Conservation (phyloP, 1,140 invertebrate genomes). For the Chrysopa pallens region DNA sequence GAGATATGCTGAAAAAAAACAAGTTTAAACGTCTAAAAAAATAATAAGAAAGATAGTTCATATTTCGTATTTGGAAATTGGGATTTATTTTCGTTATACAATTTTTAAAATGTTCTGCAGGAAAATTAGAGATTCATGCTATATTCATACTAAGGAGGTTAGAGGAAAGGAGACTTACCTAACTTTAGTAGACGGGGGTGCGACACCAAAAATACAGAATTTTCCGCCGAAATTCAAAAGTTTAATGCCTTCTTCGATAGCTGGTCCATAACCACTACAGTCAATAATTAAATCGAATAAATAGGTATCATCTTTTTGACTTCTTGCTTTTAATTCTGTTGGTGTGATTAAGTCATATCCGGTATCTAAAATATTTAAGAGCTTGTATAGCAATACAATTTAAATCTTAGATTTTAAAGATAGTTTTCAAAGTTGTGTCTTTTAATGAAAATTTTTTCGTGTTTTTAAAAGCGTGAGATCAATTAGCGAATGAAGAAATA, state of each 20-base stretch:
- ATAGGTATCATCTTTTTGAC: constrained; percentile 8
- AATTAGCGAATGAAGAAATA: no score
- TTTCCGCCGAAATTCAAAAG: constrained; percentile 28
- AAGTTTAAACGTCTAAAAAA: neutral
- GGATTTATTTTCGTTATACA: no score
- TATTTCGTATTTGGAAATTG: no score
- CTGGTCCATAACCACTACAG: constrained; percentile 40
- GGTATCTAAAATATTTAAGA: constrained; percentile 25
- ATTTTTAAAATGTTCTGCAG: no score
- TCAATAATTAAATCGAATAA: constrained; percentile 39
- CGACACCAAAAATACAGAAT: constrained; percentile 36
- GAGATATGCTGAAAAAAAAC: constrained; percentile 32
- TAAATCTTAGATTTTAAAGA: no score
- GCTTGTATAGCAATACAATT: no score
- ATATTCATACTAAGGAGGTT: no score
- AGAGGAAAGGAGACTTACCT: constrained; percentile 15
- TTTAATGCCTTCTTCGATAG: constrained; percentile 29
- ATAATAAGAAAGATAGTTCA: no score
- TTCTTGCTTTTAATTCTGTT: constrained; percentile 25
- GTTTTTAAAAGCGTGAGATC: no score
- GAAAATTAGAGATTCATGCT: no score
- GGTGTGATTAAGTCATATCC: constrained; percentile 31
- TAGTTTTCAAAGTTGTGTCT: no score
- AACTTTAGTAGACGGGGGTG: constrained; percentile 25
- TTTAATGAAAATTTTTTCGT: no score